Percentiles rank a stretch among this genome's conserved stretches.
Conservation (phyloP, 35 echinoderm and acorn worm species). For the Ophiothrix spiculata region DNA sequence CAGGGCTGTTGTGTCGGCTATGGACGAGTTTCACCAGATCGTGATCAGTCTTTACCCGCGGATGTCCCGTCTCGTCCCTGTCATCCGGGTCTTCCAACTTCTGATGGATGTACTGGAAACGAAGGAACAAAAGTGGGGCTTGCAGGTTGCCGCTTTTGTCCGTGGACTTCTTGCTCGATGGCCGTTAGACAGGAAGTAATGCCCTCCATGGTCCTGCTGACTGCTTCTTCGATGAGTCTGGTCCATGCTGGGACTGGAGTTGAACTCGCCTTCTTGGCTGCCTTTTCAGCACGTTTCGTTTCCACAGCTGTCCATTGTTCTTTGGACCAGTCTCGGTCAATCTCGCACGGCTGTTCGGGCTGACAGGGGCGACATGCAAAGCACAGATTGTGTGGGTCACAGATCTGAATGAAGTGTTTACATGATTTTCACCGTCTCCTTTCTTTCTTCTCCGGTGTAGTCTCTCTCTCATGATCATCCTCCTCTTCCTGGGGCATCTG, state of each 20-base stretch:
- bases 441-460: background rate
- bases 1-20: background rate
- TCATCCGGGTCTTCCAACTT: background rate
- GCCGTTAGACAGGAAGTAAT: background rate
- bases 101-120: background rate
- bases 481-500: no score
- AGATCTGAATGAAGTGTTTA: no score
- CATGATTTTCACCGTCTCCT: no score
- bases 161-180: background rate
- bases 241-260: background rate
- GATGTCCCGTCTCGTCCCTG: background rate
- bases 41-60: background rate
- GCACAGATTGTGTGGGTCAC: background rate
- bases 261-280: background rate
- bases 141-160: background rate
- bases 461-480: background rate
- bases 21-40: no score
- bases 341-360: no score
- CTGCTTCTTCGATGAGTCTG: background rate
- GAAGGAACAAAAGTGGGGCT: no score
- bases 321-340: background rate
- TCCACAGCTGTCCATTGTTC: background rate
- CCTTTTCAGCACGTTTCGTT: no score
- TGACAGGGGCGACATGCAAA: background rate
- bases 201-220: background rate